Evolutionary conservation across 2,797 vertebrate genomes (phyloP), one percentile per base, ranked within the genome.

Genomic region (Saguinus oedipus): DNA sequence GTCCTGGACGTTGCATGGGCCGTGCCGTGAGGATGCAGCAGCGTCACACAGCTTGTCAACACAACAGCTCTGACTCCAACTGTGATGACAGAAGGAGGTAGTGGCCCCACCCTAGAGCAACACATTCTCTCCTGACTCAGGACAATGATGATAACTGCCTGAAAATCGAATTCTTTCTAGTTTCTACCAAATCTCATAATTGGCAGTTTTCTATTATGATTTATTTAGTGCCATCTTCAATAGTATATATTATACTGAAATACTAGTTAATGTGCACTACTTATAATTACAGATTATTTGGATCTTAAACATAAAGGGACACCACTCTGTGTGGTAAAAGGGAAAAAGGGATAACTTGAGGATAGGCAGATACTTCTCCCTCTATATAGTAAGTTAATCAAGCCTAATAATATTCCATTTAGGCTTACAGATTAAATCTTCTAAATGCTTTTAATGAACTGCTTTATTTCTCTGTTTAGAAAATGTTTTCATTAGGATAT

Each of bases 31-130:
- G 98, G 7, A 97, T 98, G 5, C 99, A 99, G 98, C 99, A 97
- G 97, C 98, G 39, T 20, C 98, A 97, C 3, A 96, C 98, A n/a
- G 36, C 94, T 2, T 99, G 99, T 97, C 98, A 98, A 55, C 98
- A 27, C 91, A 99, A 99, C 1, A 98, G 99, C 96, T 99, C 99
- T 8, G 76, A 95, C 93, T 97, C 98, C 9, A 64, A 93, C 93
- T 99, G 99, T 88, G 98, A 98, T 59, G 96, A 98, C 93, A 98
- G 83, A 81, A 98, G 98, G 98, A 99, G 99, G 99, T 99, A 99
- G 42, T 20, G 20, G 13, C 57, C 64, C 61, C 30, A 13, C 33
- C 61, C 81, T 12, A 3, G 48, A 39, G 55, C 22, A 74, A 53
- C 57, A 48, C n/a, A 11, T 22, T 59, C n/a, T 59, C 20, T 22